Base-by-base conservation (phyloP, 2,797 vertebrate species). In the Moxostoma hubbsi region DNA sequence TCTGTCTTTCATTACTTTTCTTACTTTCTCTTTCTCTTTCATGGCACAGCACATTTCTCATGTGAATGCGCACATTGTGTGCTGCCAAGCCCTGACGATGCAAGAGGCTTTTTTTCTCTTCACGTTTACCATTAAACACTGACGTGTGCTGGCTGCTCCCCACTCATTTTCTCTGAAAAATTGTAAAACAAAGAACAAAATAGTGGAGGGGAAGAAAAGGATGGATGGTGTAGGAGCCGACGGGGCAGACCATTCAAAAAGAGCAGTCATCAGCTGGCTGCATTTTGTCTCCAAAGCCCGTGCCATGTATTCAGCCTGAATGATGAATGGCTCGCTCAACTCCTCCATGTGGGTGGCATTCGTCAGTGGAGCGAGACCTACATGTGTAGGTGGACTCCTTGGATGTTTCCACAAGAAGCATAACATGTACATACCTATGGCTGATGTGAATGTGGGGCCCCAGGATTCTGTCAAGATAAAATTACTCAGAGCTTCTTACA, bases 51-150 rank as follows among this genome's bases (percentile, higher is more conserved):
- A 86, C 87, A 84, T 88, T 86, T 79, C 87, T 84, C 81, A 82
- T 88, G 86, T 93, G 92, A 93, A 93, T 91, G 84, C 88, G 87
- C 86, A 88, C 87, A 92, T 90, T 93, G 91, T 93, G 83, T 79
- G 80, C 89, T 91, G 91, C 91, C 90, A 91, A 86, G 85, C 72
- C 70, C 84, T 85, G 85, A 90, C 86, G 82, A 81, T 83, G 83
- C 86, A 79, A 83, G 79, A 69, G 55, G 50, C 80, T 73, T 82
- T 84, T 77, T 70, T 84, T 76, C 85, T 80, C 46, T 72, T 80
- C 57, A 78, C 61, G 72, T 69, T 63, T 83, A 18, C 83, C 64
- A 79, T 81, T 62, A 76, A 65, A 83, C 81, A 80, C 80, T 77
- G 82, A 86, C 87, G 75, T 73, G 81, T 47, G 79, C 71, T 77